Base-by-base conservation (phyloP, 2,113 vertebrate species). In the Rhabdomys dilectus region DNA sequence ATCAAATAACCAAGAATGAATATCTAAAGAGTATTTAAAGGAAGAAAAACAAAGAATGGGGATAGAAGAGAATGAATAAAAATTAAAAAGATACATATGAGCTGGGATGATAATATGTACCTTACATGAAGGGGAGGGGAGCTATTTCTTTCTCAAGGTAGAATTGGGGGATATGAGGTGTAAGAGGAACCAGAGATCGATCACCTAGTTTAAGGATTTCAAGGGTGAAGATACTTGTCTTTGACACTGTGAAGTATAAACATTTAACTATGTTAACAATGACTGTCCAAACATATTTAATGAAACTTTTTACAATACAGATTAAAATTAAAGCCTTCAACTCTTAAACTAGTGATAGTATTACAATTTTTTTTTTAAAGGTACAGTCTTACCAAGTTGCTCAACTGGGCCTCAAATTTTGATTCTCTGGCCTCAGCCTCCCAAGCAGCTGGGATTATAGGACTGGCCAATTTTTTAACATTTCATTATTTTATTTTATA, bases 21-120 rank as follows among this genome's bases (percentile, higher is more conserved):
- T 80, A 70, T n/a, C n/a, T 91, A 64, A 91, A n/a, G 22, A 1
- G 17, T 78, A 68, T 2, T 60, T 39, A 21, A 17, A 17, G 45
- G 6, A 78, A 97, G 8, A 53, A 4, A 93, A 90, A 78, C n/a
- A n/a, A 86, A 16, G 22, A 91, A 80, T 85, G 45, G 39, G 13
- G 87, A 95, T 60, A 78, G 93, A 91, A 96, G 31, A 53, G 70
- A 91, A 77, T 36, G 58, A 91, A 85, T 85, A 75, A 91, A 89
- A 94, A 86, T 58, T 48, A 91, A 13, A 89, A 29, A 85, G 3
- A 24, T 7, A 21, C 91, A 10, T 70, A 93, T 8, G 76, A 91
- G 26, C 21, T 48, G 42, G 62, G 36, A 92, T 94, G 24, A 90
- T 0, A 53, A 34, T 42, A 80, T 45, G 31, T 5, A 45, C 39